Evolutionary conservation across 2,797 vertebrate genomes (phyloP), one percentile per base, ranked within the genome.

Genomic region (Acanthurus tractus): DNA sequence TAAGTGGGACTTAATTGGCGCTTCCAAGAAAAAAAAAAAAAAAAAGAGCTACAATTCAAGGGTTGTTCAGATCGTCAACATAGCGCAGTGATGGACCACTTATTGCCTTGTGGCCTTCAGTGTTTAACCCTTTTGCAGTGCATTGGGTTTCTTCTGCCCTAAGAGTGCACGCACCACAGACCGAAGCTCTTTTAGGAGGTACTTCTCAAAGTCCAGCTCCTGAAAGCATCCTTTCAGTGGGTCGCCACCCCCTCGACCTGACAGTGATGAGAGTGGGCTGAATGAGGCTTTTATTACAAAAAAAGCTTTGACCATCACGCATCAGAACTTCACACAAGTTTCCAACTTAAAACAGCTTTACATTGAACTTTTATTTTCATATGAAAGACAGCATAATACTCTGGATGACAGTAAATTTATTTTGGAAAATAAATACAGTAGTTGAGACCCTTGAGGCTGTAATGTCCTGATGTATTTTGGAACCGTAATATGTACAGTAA

Each of bases 181-280:
- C 59, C 70, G 79, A 52, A 83, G 78, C 83, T 80, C 71, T 74
- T 86, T 69, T 79, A 81, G 66, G 49, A 79, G 55, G 67, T 74
- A 70, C 70, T 62, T 80, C 90, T 89, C 65, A 78, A 71, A 53
- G 22, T 65, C 48, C 66, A 44, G 84, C 74, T 25, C 44, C 76
- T 92, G 74, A 94, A 92, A 90, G 87, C 69, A 25, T 87, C 79
- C 87, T 89, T 93, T 93, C 75, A 76, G n/a, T 17, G 25, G 63
- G 57, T 49, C 22, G 52, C 56, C 17, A 45, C 25, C 67, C 67
- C 48, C 22, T 65, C 17, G 2, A 36, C 40, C 70, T 44, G 54
- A 82, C 6, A 12, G 70, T 11, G 68, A 42, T 0, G 10, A 59
- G 68, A 79, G 63, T 22, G 53, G 55, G 48, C 42, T 52, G 62